These are phyloP conservation scores for Dinoponera quadriceps DNA, from an alignment of 1,140 invertebrate genomes.

Conservation along the genomic window DNA sequence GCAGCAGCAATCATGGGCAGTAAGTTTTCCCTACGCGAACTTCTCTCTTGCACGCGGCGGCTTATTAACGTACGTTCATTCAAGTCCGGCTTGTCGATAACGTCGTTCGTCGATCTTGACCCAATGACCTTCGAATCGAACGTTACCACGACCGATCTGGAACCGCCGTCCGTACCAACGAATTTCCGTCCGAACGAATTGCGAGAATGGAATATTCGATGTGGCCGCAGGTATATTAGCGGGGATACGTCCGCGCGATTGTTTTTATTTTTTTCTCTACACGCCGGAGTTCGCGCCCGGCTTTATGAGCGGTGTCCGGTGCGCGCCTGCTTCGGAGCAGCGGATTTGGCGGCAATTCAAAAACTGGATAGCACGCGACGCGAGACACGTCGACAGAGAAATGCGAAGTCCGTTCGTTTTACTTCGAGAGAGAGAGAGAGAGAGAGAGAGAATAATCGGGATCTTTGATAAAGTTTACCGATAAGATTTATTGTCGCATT, in stretches of 20 bases:
- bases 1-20: constrained; percentile 77
- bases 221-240: background rate
- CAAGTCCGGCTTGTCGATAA: constrained; percentile 61
- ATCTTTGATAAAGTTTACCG: no score
- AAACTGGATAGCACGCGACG: background rate
- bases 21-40: constrained; percentile 65
- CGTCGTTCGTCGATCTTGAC: constrained; percentile 75
- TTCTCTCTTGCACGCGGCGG: background rate
- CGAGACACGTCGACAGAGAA: background rate
- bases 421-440: no score
- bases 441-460: no score
- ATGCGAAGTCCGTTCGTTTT: background rate
- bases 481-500: no score
- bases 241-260: background rate
- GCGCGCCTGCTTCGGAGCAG: constrained; percentile 36
- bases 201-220: background rate
- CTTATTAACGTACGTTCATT: constrained; percentile 56
- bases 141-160: background rate
- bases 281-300: constrained; percentile 31
- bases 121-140: constrained; percentile 82
- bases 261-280: constrained; percentile 55
- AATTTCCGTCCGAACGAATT: background rate
- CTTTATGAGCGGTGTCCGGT: background rate
- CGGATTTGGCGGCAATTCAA: constrained; percentile 49
- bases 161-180: background rate